Percentiles rank a stretch among this genome's conserved stretches.
phyloP scores from a whole-genome alignment of 2,888 invertebrate genomes.

The Cryptocheilus praepositus region DNA sequence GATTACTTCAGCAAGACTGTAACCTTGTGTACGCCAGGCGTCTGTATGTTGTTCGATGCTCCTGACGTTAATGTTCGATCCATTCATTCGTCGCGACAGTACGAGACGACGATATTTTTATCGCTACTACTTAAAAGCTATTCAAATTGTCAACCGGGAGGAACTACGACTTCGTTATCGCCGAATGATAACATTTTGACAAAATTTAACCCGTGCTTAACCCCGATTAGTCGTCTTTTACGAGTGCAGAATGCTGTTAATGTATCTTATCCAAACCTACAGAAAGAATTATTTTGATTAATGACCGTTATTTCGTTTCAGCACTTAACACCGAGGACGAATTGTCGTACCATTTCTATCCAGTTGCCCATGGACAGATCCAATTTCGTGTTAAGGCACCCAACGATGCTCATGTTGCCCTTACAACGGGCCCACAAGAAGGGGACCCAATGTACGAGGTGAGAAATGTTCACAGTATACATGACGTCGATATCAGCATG shows the following conservation, averaged over 20 bases:
- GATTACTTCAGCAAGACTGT: slow-evolving; percentile 13
- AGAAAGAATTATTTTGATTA: too few relatives aligned
- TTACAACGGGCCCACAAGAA: slow-evolving; percentile 83
- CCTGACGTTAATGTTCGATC: slow-evolving; percentile 13
- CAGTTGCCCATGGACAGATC: slow-evolving; percentile 81
- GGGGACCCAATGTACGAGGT: slow-evolving; percentile 89
- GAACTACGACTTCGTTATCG: too few relatives aligned
- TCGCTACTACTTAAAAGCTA: neutral
- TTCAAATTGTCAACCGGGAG: neutral
- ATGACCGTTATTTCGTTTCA: slow-evolving; percentile 66
- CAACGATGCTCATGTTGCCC: slow-evolving; percentile 91
- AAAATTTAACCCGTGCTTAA: neutral
- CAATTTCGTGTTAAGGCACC: slow-evolving; percentile 87
- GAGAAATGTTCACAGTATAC: slow-evolving; percentile 34
- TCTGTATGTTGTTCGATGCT: slow-evolving; percentile 43
- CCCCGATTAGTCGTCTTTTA: neutral
- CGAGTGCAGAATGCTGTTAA: neutral
- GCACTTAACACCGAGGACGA: slow-evolving; percentile 88
- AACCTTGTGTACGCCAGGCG: slow-evolving; percentile 33
- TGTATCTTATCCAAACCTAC: neutral
- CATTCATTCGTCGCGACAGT: neutral
- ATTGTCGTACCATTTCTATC: slow-evolving; percentile 89
- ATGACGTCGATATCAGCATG: too few relatives aligned
- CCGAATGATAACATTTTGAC: too few relatives aligned
- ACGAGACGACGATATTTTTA: neutral